phyloP scores from a whole-genome alignment of 2,797 vertebrate genomes.

The Pipistrellus pipistrellus region DNA sequence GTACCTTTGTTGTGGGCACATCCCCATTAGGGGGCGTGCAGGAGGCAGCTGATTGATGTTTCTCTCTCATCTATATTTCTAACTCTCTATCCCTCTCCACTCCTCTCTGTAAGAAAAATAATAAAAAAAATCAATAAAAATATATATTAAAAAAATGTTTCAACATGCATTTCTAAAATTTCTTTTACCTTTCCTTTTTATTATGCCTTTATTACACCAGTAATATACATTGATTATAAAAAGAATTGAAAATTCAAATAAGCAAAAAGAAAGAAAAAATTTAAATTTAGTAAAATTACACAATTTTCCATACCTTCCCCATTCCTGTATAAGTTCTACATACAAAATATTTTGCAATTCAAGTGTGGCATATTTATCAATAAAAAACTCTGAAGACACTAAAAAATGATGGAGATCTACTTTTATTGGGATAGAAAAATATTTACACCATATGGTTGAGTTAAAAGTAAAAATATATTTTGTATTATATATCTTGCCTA shows the following conservation, averaged over 20 bases:
- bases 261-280: slow-evolving; percentile 1
- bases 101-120: too few species aligned
- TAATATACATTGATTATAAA: neutral
- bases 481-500: neutral
- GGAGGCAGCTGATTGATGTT: too few species aligned
- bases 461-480: slow-evolving; percentile 9
- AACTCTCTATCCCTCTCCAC: too few species aligned
- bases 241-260: slow-evolving; percentile 35
- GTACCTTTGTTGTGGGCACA: too few species aligned
- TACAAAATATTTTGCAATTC: neutral
- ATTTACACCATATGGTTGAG: neutral
- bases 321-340: neutral
- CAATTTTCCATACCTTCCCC: neutral
- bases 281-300: neutral
- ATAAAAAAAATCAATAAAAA: too few species aligned
- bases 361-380: slow-evolving; percentile 2
- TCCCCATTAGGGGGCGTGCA: too few species aligned
- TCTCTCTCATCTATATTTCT: too few species aligned
- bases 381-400: neutral
- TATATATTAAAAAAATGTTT: neutral
- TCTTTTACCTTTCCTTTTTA: neutral
- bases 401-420: neutral
- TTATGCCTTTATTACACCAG: neutral
- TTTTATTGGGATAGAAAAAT: slow-evolving; percentile 22
- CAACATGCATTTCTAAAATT: neutral